A percentile compares a stretch with the other conserved stretches of the same genome.
Conservation (phyloP, 2,888 invertebrate genomes). For the Philopedon plagiatum region DNA sequence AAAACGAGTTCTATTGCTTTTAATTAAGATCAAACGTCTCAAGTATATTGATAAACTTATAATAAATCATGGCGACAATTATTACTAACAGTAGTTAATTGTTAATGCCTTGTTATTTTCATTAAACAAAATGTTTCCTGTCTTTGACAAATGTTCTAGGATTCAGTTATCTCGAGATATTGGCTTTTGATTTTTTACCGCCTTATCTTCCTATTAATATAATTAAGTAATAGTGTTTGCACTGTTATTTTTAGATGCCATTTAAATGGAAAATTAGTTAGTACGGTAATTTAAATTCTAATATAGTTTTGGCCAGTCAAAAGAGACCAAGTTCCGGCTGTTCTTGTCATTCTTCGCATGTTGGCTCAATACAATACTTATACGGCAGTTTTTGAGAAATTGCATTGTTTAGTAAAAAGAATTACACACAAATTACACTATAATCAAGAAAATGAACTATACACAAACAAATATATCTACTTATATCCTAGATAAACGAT, state of each 20-base stretch:
- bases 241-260: background rate
- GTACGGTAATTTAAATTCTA: no score
- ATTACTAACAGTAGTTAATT: slow-evolving; percentile 46
- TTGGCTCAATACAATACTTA: no score
- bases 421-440: no score
- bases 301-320: no score
- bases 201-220: slow-evolving; percentile 27
- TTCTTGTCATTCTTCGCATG: no score
- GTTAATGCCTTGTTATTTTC: slow-evolving; percentile 42
- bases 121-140: slow-evolving; percentile 40
- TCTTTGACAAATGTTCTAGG: slow-evolving; percentile 39
- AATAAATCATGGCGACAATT: slow-evolving; percentile 38
- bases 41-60: slow-evolving; percentile 30
- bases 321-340: no score
- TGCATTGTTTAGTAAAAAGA: no score
- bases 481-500: no score
- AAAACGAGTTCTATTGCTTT: slow-evolving; percentile 18
- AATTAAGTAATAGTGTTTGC: slow-evolving; percentile 23
- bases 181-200: slow-evolving; percentile 52
- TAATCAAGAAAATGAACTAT: no score
- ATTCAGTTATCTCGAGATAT: slow-evolving; percentile 32
- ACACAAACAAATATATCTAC: no score
- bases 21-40: slow-evolving; percentile 29
- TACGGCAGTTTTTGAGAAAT: no score
- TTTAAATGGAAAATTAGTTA: background rate